Evolutionary conservation across 2,888 invertebrate species (phyloP).

Genomic region (Melikaiella ostensackeni): DNA sequence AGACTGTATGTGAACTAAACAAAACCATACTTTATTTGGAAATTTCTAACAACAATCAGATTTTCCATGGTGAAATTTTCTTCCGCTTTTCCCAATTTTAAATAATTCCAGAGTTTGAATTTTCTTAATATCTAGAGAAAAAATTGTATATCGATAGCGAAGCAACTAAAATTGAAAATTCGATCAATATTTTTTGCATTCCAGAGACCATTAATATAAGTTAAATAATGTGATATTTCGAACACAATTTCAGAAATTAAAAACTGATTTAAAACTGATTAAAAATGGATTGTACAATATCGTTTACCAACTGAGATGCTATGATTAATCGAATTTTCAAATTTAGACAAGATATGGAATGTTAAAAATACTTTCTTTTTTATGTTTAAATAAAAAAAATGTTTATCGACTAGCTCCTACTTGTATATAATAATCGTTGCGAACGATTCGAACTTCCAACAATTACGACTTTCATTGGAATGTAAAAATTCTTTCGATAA

Average conservation of each 20-base stretch:
- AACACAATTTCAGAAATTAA: too few species aligned
- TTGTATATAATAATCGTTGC: background rate
- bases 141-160: background rate
- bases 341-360: slow-evolving; percentile 25
- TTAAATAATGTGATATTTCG: too few species aligned
- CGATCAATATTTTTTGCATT: background rate
- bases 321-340: background rate
- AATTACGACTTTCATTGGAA: slow-evolving; percentile 14
- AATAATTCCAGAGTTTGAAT: slow-evolving; percentile 14
- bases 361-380: slow-evolving; percentile 35
- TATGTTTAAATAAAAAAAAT: background rate
- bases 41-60: slow-evolving; percentile 27
- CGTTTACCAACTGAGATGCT: background rate
- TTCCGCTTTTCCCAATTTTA: slow-evolving; percentile 13
- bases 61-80: slow-evolving; percentile 16
- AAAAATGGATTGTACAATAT: too few species aligned
- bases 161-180: slow-evolving; percentile 1
- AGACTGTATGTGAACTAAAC: slow-evolving; percentile 2
- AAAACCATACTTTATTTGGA: slow-evolving; percentile 22
- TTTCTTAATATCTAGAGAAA: background rate
- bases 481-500: slow-evolving; percentile 13
- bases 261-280: too few species aligned
- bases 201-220: background rate
- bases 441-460: background rate
- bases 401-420: slow-evolving; percentile 19